These are phyloP conservation scores for Arrhopalites spinosus DNA, from an alignment of 2,888 invertebrate species.

Conservation along the genomic window DNA sequence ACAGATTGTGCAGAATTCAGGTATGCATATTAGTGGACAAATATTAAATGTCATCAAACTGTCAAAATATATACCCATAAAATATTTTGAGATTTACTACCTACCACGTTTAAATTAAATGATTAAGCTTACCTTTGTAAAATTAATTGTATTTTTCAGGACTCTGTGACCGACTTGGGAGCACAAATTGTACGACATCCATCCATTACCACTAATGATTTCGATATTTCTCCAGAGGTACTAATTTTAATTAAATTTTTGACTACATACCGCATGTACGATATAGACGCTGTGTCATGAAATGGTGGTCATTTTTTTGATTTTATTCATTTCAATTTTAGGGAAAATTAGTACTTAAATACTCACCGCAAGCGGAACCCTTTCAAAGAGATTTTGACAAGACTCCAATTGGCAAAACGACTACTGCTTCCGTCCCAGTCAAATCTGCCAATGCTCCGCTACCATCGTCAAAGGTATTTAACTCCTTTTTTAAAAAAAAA, in stretches of 20 bases:
- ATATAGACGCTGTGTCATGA: no score
- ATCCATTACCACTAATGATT: slow-evolving; percentile 88
- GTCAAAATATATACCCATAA: no score
- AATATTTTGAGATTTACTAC: no score
- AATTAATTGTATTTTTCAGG: slow-evolving; percentile 68
- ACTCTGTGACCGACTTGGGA: slow-evolving; percentile 84
- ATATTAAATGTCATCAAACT: no score
- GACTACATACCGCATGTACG: no score
- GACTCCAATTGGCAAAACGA: slow-evolving; percentile 38
- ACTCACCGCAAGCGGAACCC: slow-evolving; percentile 61
- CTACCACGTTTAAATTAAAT: no score
- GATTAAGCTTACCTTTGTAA: no score
- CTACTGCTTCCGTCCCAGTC: slow-evolving; percentile 24
- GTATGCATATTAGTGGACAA: no score
- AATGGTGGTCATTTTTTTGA: no score
- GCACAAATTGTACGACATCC: slow-evolving; percentile 87
- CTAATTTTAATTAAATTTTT: no score
- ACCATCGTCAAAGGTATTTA: slow-evolving; percentile 36
- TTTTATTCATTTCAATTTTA: no score
- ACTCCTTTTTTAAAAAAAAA: no score
- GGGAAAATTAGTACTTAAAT: slow-evolving; percentile 73
- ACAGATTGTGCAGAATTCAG: slow-evolving; percentile 81
- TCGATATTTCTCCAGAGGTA: slow-evolving; percentile 85
- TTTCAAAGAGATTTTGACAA: slow-evolving; percentile 50
- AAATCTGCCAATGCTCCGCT: slow-evolving; percentile 27